Base-by-base conservation (phyloP, 2,113 vertebrate species). In the Caranx ignobilis region DNA sequence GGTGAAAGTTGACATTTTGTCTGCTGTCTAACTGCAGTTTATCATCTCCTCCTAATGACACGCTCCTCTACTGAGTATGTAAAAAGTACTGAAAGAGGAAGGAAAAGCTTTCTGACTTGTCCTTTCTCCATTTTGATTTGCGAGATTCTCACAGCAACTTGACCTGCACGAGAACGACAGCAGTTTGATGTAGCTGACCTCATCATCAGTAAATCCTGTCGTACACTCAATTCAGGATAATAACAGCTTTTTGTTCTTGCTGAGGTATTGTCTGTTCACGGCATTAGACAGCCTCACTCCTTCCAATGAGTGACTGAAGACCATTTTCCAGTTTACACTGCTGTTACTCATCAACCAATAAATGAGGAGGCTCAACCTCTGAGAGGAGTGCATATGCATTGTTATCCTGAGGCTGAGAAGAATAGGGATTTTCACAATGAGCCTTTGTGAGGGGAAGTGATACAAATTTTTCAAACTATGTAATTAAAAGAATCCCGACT, bases 181-280 rank as follows among this genome's bases (percentile, higher is more conserved):
- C 6, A 34, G 48, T 34, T 35, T 37, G 10, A 68, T 68, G 48
- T 21, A 26, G 26, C 26, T 26, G 26, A 26, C 26, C 26, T 26
- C 26, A 26, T 26, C 26, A 26, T 26, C 26, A 26, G 26, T 26
- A 26, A 26, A 26, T 26, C 26, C 26, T 26, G 56, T 67, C 62
- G 61, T 48, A 4, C 18, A 77, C 34, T 77, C 67, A 67, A 71
- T 73, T 69, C 39, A 8, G 64, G 34, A 79, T 81, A 86, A 79
- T 79, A 68, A 74, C 64, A 71, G 39, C 62, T 86, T 81, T 76
- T 81, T 76, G 69, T 72, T 81, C 70, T 52, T 26, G 63, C n/a
- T 60, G 21, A 78, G 57, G 57, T 60, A 34, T 35, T 66, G 26
- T 74, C 63, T 13, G 43, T 68, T 80, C 35, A 34, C 56, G 35